A percentile compares a stretch with the other conserved stretches of the same genome.
These are phyloP conservation scores for Shargacucullia verbasci DNA, from an alignment of 2,888 invertebrate genomes.

Conservation along the genomic window DNA sequence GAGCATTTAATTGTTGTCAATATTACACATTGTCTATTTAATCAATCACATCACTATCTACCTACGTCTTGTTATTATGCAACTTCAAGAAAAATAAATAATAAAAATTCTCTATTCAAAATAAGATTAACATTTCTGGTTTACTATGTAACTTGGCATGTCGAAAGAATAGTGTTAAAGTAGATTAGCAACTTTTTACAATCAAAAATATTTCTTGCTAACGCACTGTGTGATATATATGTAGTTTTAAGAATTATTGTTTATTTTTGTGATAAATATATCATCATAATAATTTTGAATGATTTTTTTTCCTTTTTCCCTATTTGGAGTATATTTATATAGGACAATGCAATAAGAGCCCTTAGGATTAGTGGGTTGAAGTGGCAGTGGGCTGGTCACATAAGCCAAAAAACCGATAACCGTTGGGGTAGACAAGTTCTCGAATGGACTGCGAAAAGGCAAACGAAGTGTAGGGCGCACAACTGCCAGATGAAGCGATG, in stretches of 20 bases:
- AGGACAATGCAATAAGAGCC: no score
- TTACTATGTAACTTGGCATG: slow-evolving; percentile 7
- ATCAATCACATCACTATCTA: slow-evolving; percentile 9
- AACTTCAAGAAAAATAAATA: slow-evolving; percentile 6
- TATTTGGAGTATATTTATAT: no score
- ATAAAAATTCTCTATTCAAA: neutral
- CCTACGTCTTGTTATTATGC: neutral
- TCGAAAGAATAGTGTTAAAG: slow-evolving; percentile 30
- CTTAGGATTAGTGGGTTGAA: no score
- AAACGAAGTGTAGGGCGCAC: no score
- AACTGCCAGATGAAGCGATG: no score
- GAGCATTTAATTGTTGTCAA: slow-evolving; percentile 31
- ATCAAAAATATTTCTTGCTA: slow-evolving; percentile 1
- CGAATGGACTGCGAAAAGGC: no score
- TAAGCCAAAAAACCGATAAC: no score
- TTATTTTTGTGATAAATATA: slow-evolving; percentile 40
- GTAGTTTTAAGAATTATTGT: slow-evolving; percentile 41
- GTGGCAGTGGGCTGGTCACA: no score
- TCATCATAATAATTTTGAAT: slow-evolving; percentile 16
- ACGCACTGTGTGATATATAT: slow-evolving; percentile 37
- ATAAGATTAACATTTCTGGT: neutral
- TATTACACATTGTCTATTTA: slow-evolving; percentile 1
- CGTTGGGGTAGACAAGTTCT: no score
- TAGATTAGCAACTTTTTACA: slow-evolving; percentile 2
- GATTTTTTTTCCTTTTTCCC: neutral